A percentile compares a stretch with the other conserved stretches of the same genome.
These are phyloP conservation scores for Poeciliopsis gracilis DNA, from an alignment of 2,797 vertebrate genomes.

Conservation along the genomic window DNA sequence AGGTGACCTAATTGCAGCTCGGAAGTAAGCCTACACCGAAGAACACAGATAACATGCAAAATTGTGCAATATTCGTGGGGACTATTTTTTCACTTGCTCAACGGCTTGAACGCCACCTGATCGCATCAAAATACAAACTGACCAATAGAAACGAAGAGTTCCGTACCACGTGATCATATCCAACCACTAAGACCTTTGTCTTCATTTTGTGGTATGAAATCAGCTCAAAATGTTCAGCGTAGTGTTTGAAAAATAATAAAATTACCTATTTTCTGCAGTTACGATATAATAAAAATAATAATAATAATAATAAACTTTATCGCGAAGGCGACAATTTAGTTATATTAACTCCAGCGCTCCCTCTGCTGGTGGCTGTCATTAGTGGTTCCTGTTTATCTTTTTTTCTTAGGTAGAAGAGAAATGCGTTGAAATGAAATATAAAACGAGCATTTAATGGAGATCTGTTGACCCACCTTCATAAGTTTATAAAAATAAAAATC, in stretches of 20 bases:
- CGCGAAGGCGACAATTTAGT: not conserved
- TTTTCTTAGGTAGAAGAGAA: too few relatives aligned
- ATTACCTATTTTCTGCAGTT: not conserved
- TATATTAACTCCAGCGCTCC: not conserved
- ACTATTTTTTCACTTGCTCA: slow-evolving; percentile 52
- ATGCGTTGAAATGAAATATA: too few relatives aligned
- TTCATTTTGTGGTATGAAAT: not conserved
- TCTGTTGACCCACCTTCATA: too few relatives aligned
- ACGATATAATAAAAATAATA: not conserved
- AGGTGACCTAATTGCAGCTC: fast-evolving
- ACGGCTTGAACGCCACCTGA: slow-evolving; percentile 9
- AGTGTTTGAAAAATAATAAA: not conserved
- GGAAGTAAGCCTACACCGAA: not conserved
- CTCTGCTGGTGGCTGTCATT: not conserved
- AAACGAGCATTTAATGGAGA: too few relatives aligned
- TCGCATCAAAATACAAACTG: slow-evolving; percentile 74
- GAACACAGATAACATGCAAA: not conserved
- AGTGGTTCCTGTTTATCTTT: too few relatives aligned
- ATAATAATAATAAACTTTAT: not conserved
- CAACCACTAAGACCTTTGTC: not conserved
- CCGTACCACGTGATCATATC: slow-evolving; percentile 48
- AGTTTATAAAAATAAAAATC: too few relatives aligned
- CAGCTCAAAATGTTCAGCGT: not conserved
- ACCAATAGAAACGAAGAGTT: slow-evolving; percentile 64
- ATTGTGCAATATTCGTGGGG: not conserved